Conservation (phyloP, 2,113 vertebrate species). For the Sciurus niger region DNA sequence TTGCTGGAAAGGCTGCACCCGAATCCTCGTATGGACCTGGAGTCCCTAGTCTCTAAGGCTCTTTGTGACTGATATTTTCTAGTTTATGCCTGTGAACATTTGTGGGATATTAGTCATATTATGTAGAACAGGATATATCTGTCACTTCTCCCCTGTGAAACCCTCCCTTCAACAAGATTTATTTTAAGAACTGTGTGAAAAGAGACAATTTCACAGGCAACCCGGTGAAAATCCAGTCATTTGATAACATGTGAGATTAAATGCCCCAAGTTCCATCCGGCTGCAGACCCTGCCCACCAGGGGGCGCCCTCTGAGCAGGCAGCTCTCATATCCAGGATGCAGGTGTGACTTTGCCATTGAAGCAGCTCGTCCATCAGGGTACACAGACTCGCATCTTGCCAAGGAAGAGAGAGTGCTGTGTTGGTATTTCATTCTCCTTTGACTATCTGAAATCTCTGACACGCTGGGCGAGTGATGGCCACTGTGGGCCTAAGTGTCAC, state of each 20-base stretch:
- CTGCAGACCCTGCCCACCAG: background rate
- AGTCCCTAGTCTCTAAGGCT: background rate
- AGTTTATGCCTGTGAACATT: conserved; percentile 56
- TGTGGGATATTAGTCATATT: conserved; percentile 81
- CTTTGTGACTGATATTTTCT: conserved; percentile 20
- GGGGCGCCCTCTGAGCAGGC: background rate
- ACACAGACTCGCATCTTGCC: background rate
- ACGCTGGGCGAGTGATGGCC: background rate
- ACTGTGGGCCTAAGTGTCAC: too few species aligned
- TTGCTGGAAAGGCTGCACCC: background rate
- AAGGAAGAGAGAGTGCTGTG: too few species aligned
- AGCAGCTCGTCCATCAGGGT: fast-evolving
- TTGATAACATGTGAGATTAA: conserved; percentile 35
- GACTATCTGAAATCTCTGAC: background rate
- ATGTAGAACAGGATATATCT: conserved; percentile 80
- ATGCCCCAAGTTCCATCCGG: too few species aligned
- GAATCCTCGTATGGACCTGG: fast-evolving
- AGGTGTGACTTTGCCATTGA: too few species aligned
- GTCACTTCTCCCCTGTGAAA: conserved; percentile 77
- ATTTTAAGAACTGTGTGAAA: conserved; percentile 80
- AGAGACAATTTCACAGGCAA: conserved; percentile 74
- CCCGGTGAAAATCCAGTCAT: conserved; percentile 69
- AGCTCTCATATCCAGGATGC: fast-evolving
- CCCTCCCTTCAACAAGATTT: conserved; percentile 74
- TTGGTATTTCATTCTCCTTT: background rate